phyloP scores from a whole-genome alignment of 2,113 vertebrate genomes.

The Mobula hypostoma region DNA sequence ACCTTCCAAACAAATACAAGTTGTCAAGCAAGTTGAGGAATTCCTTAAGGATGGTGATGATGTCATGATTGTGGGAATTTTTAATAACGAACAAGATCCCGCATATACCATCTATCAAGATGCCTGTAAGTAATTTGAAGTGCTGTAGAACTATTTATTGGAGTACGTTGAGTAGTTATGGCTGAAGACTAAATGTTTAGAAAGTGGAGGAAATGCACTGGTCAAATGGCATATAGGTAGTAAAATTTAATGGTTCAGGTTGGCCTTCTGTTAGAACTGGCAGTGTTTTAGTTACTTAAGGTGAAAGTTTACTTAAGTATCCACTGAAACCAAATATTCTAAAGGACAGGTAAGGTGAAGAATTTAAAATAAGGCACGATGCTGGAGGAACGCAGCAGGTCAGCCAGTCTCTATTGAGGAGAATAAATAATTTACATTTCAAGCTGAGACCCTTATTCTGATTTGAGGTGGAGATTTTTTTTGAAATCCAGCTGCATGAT shows the following conservation, averaged over 20 bases:
- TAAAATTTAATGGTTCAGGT: no score
- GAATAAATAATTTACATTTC: no score
- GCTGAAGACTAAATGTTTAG: no score
- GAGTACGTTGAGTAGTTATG: neutral
- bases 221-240: no score
- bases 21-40: conserved; percentile 82
- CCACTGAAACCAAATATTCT: neutral
- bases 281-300: neutral
- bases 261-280: no score
- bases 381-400: no score
- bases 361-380: neutral
- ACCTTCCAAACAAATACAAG: conserved; percentile 80
- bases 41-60: conserved; percentile 83
- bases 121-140: conserved; percentile 65
- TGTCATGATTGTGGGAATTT: conserved; percentile 76
- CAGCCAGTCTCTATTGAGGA: no score
- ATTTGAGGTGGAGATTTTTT: neutral
- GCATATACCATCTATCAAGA: conserved; percentile 77
- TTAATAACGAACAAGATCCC: conserved; percentile 66
- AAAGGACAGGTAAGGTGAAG: neutral
- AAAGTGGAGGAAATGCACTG: no score
- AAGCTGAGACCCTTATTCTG: no score
- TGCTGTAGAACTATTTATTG: neutral
- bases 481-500: neutral
- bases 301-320: neutral